These are phyloP conservation scores for Lamprotornis superbus DNA, from an alignment of 2,113 vertebrate species.

Conservation along the genomic window DNA sequence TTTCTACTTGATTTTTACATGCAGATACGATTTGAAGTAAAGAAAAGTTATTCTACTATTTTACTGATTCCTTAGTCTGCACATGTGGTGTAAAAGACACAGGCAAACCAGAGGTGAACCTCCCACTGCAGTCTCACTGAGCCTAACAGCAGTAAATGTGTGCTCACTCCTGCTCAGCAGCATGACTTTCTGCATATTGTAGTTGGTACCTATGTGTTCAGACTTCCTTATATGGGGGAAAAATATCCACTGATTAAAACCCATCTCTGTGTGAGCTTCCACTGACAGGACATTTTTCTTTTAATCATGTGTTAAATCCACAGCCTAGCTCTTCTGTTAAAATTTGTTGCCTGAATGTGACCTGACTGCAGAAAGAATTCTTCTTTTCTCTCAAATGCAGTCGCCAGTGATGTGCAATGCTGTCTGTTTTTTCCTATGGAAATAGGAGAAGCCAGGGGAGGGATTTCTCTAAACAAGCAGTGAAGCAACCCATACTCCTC, in stretches of 20 bases:
- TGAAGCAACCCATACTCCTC: neutral
- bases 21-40: neutral
- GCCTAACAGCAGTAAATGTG: neutral
- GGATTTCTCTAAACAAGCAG: neutral
- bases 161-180: neutral
- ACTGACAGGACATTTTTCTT: conserved; percentile 34
- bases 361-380: conserved; percentile 9
- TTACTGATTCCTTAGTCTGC: neutral
- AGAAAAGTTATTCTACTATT: neutral
- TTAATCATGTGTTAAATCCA: conserved; percentile 17
- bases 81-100: neutral
- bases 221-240: neutral
- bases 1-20: neutral
- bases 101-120: neutral
- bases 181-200: neutral
- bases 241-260: conserved; percentile 23
- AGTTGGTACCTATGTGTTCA: neutral
- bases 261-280: neutral
- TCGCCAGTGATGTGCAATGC: neutral
- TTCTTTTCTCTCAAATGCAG: neutral
- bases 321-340: conserved; percentile 1
- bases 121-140: neutral
- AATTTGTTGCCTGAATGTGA: conserved; percentile 11
- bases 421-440: neutral
- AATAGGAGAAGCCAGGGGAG: neutral